phyloP scores from a whole-genome alignment of 2,888 invertebrate genomes.

The Tetragnatha montana region DNA sequence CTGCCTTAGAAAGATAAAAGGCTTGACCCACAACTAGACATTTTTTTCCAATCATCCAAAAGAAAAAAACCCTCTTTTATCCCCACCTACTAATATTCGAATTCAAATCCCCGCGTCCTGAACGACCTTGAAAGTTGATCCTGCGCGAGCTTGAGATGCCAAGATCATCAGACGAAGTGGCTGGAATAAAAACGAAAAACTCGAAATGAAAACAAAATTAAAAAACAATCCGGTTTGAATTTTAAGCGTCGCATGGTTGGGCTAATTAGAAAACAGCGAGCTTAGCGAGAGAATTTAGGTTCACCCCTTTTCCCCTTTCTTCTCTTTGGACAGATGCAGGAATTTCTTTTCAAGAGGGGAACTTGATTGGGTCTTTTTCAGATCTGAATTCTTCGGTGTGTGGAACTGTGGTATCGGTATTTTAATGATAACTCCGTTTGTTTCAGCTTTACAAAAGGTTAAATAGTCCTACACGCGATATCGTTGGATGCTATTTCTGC shows the following conservation, averaged over 20 bases:
- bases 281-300: conserved; percentile 17
- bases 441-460: background rate
- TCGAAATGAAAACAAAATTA: conserved; percentile 19
- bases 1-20: too few relatives aligned
- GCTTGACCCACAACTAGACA: too few relatives aligned
- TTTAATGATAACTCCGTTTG: background rate
- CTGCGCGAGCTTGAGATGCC: conserved; percentile 24
- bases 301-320: conserved; percentile 7
- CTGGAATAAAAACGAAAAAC: conserved; percentile 2
- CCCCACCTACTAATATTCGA: background rate
- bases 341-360: background rate
- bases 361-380: conserved; percentile 1
- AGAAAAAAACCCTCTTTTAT: too few relatives aligned
- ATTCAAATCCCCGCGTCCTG: conserved; percentile 22
- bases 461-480: background rate
- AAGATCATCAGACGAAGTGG: conserved; percentile 33
- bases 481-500: background rate
- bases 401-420: background rate
- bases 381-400: background rate
- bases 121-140: conserved; percentile 53
- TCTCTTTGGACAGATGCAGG: background rate
- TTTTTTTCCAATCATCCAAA: too few relatives aligned
- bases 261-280: conserved; percentile 35
- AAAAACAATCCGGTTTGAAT: conserved; percentile 49
- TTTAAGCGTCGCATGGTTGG: conserved; percentile 28